Evolutionary conservation across 1,140 invertebrate genomes (phyloP).

Genomic region (Drosophila eugracilis): DNA sequence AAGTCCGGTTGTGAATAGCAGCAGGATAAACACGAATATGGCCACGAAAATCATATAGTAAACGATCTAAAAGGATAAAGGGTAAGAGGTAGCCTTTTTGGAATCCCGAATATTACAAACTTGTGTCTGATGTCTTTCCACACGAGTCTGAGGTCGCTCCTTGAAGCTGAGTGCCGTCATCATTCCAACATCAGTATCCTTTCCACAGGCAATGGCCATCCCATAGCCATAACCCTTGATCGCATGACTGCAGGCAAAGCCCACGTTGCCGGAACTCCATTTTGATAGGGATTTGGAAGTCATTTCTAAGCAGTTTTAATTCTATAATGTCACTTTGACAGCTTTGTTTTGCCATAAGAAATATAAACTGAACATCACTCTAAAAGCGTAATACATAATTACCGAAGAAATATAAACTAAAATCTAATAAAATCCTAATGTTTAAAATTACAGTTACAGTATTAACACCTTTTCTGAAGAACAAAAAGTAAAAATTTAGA

Average conservation of each 20-base stretch:
- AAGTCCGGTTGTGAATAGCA: constrained; percentile 2
- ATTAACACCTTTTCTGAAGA: too few species aligned
- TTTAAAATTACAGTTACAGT: too few species aligned
- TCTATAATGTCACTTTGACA: neutral
- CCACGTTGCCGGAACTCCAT: constrained; percentile 51
- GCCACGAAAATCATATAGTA: constrained; percentile 13
- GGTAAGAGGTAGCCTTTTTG: too few species aligned
- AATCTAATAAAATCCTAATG: too few species aligned
- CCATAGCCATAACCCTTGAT: constrained; percentile 40
- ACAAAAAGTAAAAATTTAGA: neutral
- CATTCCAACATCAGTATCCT: constrained; percentile 41
- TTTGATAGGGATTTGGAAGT: constrained; percentile 1
- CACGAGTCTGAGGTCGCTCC: constrained; percentile 7
- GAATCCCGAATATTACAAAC: neutral
- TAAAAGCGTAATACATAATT: too few species aligned
- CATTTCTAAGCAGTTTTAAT: neutral
- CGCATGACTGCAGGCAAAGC: constrained; percentile 54
- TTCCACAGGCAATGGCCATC: constrained; percentile 61
- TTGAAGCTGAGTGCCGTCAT: constrained; percentile 33
- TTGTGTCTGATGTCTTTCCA: constrained; percentile 22
- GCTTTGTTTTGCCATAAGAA: too few species aligned
- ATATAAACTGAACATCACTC: too few species aligned
- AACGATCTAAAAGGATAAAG: constrained; percentile 8
- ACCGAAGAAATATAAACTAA: too few species aligned
- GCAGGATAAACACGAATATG: neutral